Conservation (phyloP, 2,113 vertebrate species). For the Engystomops pustulosus region DNA sequence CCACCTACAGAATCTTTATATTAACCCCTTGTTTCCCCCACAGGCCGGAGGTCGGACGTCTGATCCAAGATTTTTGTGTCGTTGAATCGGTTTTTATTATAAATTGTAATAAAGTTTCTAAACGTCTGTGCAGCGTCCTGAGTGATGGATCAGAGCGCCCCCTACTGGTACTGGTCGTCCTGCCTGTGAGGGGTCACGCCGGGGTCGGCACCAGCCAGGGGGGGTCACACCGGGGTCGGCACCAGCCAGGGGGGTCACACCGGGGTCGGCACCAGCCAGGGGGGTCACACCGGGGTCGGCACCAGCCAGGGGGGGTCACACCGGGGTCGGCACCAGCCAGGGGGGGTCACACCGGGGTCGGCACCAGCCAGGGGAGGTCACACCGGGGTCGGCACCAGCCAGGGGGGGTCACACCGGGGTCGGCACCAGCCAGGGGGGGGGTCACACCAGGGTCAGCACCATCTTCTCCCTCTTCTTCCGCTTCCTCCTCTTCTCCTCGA, state of each 20-base stretch:
- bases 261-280: not conserved
- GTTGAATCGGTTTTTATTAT: not conserved
- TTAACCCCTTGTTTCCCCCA: not conserved
- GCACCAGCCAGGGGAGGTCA: constrained; percentile 70
- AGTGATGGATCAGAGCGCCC: too few species aligned
- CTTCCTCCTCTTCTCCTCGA: constrained; percentile 86
- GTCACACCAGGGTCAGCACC: constrained; percentile 83
- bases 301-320: not conserved
- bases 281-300: too few species aligned
- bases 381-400: constrained; percentile 81
- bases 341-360: not conserved
- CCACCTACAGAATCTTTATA: not conserved
- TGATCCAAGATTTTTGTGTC: not conserved
- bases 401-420: constrained; percentile 74
- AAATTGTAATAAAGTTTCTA: not conserved
- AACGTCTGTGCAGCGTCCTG: too few species aligned
- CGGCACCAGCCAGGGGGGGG: constrained; percentile 74
- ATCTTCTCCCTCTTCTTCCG: constrained; percentile 87
- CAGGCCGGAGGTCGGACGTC: not conserved
- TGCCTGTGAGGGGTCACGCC: too few species aligned
- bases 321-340: not conserved
- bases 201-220: too few species aligned
- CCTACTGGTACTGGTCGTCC: too few species aligned
- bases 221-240: too few species aligned
- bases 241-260: not conserved